A percentile compares a stretch with the other conserved stretches of the same genome.
phyloP scores from a whole-genome alignment of 92 coral and sea anemone species.

The Pocillopora meandrina region DNA sequence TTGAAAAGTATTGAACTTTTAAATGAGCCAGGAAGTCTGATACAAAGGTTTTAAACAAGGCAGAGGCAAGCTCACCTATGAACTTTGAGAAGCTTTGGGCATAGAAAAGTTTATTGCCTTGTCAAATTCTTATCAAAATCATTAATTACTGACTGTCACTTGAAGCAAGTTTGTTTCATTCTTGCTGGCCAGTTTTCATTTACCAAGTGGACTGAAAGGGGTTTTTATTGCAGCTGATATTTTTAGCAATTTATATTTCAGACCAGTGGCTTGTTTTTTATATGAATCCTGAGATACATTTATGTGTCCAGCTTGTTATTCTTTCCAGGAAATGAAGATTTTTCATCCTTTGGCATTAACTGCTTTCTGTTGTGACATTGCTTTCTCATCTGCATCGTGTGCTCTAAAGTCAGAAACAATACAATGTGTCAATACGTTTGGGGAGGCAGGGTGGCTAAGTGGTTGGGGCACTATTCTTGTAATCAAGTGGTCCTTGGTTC shows the following conservation, averaged over 20 bases:
- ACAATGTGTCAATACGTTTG: not conserved
- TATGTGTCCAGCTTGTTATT: not conserved
- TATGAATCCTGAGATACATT: not conserved
- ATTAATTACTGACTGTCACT: slow-evolving; percentile 4
- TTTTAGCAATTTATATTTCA: not conserved
- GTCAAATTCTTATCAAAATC: too few species aligned
- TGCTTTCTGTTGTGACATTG: slow-evolving; percentile 81
- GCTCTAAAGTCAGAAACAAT: slow-evolving; percentile 58
- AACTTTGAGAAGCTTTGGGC: too few species aligned
- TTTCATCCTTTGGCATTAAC: slow-evolving; percentile 66
- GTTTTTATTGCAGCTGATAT: too few species aligned
- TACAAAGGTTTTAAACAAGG: too few species aligned
- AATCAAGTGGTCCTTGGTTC: not conserved
- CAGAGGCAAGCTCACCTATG: too few species aligned
- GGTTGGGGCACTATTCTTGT: too few species aligned
- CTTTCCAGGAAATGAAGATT: not conserved
- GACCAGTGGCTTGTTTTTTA: not conserved
- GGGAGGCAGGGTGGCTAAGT: too few species aligned
- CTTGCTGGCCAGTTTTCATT: too few species aligned
- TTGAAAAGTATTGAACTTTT: too few species aligned
- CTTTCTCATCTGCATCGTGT: slow-evolving; percentile 98
- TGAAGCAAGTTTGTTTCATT: not conserved
- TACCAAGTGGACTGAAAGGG: too few species aligned
- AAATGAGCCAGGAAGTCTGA: too few species aligned
- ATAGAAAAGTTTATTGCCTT: too few species aligned